Percentiles rank a stretch among this genome's conserved stretches.
phyloP scores from a whole-genome alignment of 1,140 invertebrate genomes.

The Tetraneura akinire region DNA sequence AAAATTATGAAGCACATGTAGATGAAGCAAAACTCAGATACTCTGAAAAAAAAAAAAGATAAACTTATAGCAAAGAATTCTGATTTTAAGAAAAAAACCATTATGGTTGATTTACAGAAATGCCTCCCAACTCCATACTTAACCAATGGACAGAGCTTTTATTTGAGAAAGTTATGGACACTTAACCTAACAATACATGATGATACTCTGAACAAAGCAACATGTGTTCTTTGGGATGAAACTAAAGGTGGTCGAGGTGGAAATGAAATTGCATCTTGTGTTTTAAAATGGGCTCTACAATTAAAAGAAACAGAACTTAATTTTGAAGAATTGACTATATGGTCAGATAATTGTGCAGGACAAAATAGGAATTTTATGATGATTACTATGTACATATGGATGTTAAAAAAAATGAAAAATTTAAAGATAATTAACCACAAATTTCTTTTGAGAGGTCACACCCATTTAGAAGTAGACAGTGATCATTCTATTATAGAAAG shows the following conservation, averaged over 20 bases:
- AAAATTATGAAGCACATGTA: conserved; percentile 1
- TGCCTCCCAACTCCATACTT: too few relatives aligned
- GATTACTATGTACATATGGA: background rate
- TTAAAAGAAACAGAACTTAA: conserved; percentile 9
- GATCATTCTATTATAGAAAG: conserved; percentile 20
- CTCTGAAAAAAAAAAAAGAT: conserved; percentile 28
- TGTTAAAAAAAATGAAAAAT: conserved; percentile 20
- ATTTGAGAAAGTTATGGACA: too few relatives aligned
- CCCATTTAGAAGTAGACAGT: conserved; percentile 10
- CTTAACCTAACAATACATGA: too few relatives aligned
- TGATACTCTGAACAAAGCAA: background rate
- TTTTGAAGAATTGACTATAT: conserved; percentile 17
- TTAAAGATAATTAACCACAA: conserved; percentile 21
- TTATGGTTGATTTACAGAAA: conserved; percentile 5
- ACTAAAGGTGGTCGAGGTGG: too few relatives aligned
- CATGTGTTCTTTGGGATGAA: too few relatives aligned
- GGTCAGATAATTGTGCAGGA: background rate
- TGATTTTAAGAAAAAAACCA: background rate
- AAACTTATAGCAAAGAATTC: background rate
- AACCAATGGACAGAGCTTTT: too few relatives aligned
- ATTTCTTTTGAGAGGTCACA: background rate
- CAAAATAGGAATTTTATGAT: conserved; percentile 12
- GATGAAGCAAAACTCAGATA: conserved; percentile 22
- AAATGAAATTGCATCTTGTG: background rate
- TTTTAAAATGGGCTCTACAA: background rate